Conservation (phyloP, 2,888 invertebrate species). For the Calameuta idolon region DNA sequence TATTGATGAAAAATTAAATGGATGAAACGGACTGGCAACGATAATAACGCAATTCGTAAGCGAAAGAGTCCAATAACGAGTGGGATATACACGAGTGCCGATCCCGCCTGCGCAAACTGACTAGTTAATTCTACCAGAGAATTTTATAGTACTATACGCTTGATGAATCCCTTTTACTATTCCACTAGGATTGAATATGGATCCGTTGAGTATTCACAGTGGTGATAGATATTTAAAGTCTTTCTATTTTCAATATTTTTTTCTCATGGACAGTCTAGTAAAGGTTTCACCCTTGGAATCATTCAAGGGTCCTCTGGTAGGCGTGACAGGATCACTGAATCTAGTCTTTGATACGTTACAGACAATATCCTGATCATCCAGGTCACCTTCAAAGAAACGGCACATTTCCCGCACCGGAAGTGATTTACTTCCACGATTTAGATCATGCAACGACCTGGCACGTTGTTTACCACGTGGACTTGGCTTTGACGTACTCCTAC, state of each 20-base stretch:
- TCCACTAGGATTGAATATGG: not conserved
- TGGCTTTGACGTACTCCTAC: constrained; percentile 64
- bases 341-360: not conserved
- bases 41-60: not conserved
- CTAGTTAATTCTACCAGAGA: not conserved
- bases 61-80: not conserved
- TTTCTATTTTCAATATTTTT: constrained; percentile 35
- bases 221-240: not conserved
- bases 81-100: not conserved
- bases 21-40: not conserved
- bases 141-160: not conserved
- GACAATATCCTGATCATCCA: constrained; percentile 28
- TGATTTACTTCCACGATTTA: constrained; percentile 68
- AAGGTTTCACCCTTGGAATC: constrained; percentile 41
- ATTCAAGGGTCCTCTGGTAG: constrained; percentile 34
- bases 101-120: not conserved
- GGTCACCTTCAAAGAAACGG: constrained; percentile 76
- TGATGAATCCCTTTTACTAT: not conserved
- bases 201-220: not conserved
- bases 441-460: constrained; percentile 77
- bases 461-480: constrained; percentile 70
- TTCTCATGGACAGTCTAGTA: constrained; percentile 48
- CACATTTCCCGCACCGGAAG: constrained; percentile 77
- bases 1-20: not conserved
- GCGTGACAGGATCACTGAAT: constrained; percentile 27